A percentile compares a stretch with the other conserved stretches of the same genome.
phyloP scores from a whole-genome alignment of 2,888 invertebrate genomes.

The Abrostola triplasia region DNA sequence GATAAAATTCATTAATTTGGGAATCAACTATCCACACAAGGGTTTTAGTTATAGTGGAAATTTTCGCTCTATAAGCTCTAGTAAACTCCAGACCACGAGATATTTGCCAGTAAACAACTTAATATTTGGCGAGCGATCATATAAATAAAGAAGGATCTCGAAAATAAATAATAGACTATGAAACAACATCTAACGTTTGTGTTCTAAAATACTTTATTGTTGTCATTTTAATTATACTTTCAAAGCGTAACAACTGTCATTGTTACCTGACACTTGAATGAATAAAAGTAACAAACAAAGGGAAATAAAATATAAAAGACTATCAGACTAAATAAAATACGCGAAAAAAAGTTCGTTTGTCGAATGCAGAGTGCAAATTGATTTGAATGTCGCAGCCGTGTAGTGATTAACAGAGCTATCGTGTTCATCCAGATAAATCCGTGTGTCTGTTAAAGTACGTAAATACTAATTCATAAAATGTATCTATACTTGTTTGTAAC shows the following conservation, averaged over 20 bases:
- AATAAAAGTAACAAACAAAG: slow-evolving; percentile 21
- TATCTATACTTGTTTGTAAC: background rate
- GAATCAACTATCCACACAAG: background rate
- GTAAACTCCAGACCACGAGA: background rate
- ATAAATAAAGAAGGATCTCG: background rate
- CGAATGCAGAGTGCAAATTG: slow-evolving; percentile 9
- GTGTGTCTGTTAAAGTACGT: background rate
- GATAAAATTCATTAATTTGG: slow-evolving; percentile 5
- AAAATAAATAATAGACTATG: slow-evolving; percentile 1
- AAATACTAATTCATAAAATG: slow-evolving; percentile 1
- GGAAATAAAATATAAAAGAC: slow-evolving; percentile 20
- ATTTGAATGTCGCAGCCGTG: slow-evolving; percentile 9
- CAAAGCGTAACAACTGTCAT: slow-evolving; percentile 19
- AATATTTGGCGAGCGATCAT: slow-evolving; percentile 1
- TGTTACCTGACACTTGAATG: slow-evolving; percentile 12
- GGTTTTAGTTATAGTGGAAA: slow-evolving; percentile 5
- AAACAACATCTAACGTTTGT: slow-evolving; percentile 10
- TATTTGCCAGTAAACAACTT: slow-evolving; percentile 3
- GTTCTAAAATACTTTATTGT: slow-evolving; percentile 19
- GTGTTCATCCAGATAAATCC: slow-evolving; percentile 1
- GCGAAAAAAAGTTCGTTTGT: slow-evolving; percentile 13
- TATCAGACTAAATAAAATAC: slow-evolving; percentile 12
- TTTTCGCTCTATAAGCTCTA: slow-evolving; percentile 3
- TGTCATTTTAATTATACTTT: slow-evolving; percentile 21
- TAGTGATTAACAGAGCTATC: slow-evolving; percentile 7